Evolutionary conservation across 2,888 invertebrate species (phyloP).

Genomic region (Plusia festucae): DNA sequence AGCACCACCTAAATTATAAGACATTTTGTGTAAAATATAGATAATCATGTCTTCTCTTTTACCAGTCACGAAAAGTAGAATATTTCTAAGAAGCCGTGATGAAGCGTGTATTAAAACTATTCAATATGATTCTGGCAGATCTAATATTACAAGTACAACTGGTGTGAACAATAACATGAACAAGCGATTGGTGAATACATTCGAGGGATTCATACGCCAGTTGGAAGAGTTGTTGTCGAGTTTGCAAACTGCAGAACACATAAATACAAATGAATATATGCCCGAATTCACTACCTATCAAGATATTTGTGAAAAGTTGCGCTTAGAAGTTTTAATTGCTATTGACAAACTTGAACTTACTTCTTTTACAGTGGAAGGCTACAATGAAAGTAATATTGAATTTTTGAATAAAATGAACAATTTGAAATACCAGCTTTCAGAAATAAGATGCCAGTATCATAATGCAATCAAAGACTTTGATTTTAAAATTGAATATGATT

Average conservation of each 20-base stretch:
- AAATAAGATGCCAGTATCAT: conserved; percentile 48
- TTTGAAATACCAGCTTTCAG: conserved; percentile 42
- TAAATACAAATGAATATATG: conserved; percentile 18
- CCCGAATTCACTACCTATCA: conserved; percentile 41
- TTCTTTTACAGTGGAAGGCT: conserved; percentile 17
- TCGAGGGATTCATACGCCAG: conserved; percentile 34
- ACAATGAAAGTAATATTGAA: conserved; percentile 22
- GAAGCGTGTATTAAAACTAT: conserved; percentile 8
- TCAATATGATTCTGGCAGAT: neutral
- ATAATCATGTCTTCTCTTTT: conserved; percentile 10
- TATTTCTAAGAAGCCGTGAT: neutral
- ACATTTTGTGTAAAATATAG: neutral
- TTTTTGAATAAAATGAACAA: conserved; percentile 41
- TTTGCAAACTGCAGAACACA: conserved; percentile 35
- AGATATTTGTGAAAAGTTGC: conserved; percentile 54
- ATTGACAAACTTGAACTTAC: conserved; percentile 50
- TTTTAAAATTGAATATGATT: conserved; percentile 5
- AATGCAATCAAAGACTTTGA: conserved; percentile 37
- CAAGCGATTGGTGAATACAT: conserved; percentile 23
- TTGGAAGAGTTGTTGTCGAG: conserved; percentile 39
- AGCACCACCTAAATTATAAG: neutral
- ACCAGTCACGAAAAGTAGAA: conserved; percentile 9
- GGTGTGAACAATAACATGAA: neutral
- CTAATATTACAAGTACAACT: neutral
- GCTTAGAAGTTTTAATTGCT: conserved; percentile 54